Percentiles rank a stretch among this genome's conserved stretches.
These are phyloP conservation scores for Ichneumon xanthorius DNA, from an alignment of 2,888 invertebrate genomes.

Conservation along the genomic window DNA sequence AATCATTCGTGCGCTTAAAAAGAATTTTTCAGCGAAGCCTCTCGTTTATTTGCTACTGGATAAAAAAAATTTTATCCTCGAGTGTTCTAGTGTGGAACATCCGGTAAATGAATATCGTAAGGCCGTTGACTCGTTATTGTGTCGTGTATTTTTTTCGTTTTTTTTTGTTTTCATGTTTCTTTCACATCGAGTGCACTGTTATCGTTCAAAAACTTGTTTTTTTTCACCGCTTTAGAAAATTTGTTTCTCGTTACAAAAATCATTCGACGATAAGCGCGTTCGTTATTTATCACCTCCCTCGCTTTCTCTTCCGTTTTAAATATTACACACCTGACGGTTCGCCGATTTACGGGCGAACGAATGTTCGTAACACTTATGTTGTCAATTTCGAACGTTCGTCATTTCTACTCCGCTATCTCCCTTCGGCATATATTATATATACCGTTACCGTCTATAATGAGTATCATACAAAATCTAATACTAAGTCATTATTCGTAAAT, in stretches of 20 bases:
- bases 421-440: conserved; percentile 65
- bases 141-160: conserved; percentile 28
- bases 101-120: conserved; percentile 42
- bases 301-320: background rate
- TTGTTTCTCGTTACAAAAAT: conserved; percentile 69
- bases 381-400: conserved; percentile 61
- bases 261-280: conserved; percentile 72
- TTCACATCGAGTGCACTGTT: conserved; percentile 78
- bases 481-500: conserved; percentile 73
- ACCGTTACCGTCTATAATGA: conserved; percentile 68
- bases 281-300: conserved; percentile 6
- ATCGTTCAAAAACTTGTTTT: conserved; percentile 58
- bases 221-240: conserved; percentile 69
- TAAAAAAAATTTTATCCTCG: conserved; percentile 5
- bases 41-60: conserved; percentile 21
- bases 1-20: conserved; percentile 48
- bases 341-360: conserved; percentile 12
- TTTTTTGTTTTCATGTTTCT: conserved; percentile 65
- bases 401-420: conserved; percentile 65
- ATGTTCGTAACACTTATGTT: conserved; percentile 28
- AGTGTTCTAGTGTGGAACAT: background rate
- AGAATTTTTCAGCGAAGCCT: conserved; percentile 43
- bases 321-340: conserved; percentile 49
- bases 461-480: conserved; percentile 78
- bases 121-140: conserved; percentile 47